Evolutionary conservation across 2,888 invertebrate genomes (phyloP).

Genomic region (Imbricaverruca yamaguchii): DNA sequence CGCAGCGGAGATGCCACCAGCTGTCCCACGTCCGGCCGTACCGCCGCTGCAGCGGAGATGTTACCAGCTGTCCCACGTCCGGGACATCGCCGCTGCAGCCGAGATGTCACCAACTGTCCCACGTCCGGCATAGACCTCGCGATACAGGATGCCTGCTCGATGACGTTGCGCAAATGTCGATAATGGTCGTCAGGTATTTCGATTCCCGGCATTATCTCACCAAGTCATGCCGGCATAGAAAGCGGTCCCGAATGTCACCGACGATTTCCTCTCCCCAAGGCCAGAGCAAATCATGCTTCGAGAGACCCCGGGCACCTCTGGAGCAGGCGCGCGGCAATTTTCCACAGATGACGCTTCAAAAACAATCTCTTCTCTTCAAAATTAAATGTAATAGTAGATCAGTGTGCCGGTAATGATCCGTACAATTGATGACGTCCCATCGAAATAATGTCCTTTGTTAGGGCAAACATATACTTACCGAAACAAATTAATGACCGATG

Average conservation of each 20-base stretch:
- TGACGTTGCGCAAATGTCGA: neutral
- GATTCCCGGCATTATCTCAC: neutral
- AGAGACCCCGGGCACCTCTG: neutral
- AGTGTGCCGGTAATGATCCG: constrained; percentile 11
- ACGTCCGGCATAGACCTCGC: neutral
- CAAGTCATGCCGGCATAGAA: neutral
- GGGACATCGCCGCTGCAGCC: neutral
- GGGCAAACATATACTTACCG: constrained; percentile 19
- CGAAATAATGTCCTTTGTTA: constrained; percentile 17
- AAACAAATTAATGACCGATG: neutral
- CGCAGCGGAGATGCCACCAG: no score
- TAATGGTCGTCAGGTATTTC: neutral
- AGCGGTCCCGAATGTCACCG: neutral
- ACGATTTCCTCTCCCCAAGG: constrained; percentile 2
- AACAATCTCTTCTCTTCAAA: constrained; percentile 14
- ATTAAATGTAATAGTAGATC: constrained; percentile 18
- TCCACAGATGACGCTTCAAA: constrained; percentile 6
- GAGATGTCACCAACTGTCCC: neutral
- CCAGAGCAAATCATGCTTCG: neutral
- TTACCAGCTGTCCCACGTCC: no score
- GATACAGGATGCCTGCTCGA: neutral
- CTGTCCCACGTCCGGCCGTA: no score
- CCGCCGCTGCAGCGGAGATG: no score
- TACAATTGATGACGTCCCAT: constrained; percentile 7
- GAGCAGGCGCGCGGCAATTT: neutral